Base-by-base conservation (phyloP, 2,888 invertebrate genomes). In the Iphiclides podalirius region DNA sequence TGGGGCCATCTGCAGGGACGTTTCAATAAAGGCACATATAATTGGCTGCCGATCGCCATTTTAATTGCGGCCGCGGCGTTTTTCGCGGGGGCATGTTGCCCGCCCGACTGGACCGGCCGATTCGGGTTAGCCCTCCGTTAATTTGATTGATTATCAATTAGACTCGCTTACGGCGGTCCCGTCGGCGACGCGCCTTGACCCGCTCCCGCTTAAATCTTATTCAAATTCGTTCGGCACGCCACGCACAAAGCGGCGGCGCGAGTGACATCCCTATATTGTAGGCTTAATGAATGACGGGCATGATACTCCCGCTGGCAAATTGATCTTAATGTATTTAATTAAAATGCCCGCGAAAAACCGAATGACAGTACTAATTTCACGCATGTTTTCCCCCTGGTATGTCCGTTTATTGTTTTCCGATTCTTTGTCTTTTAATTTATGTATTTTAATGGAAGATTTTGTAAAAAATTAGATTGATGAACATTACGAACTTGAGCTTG, bases 21-120 rank as follows among this genome's bases (percentile, higher is more conserved):
- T 66, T 82, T 84, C 82, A 83, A 83, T 84, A 84, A 77, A 75
- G 71, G 66, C 57, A 60, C 65, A 62, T 64, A 65, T 82, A 82
- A 83, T 82, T 81, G 80, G 72, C 59, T 57, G 60, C 52, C 65
- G 70, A 75, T 75, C 70, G 77, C 64, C 68, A 75, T 79, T 79
- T 82, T 83, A 81, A 82, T 82, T 82, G 70, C 65, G 54, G 23
- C 53, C 58, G 54, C 53, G 52, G 53, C 60, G 64, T 74, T 75
- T 72, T 75, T 75, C 62, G 59, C 61, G 52, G 55, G 51, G 52
- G 40, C 31, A 45, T 43, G 43, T 39, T 37, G 43, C 38, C 26
- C 12, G 39, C 13, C 12, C 26, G 12, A 9, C 11, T n/a, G 38
- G 37, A 35, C 35, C 40, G 28, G 40, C 39, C 36, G 16, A 15